phyloP scores from a whole-genome alignment of 2,888 invertebrate species.

The Eristalis pertinax region DNA sequence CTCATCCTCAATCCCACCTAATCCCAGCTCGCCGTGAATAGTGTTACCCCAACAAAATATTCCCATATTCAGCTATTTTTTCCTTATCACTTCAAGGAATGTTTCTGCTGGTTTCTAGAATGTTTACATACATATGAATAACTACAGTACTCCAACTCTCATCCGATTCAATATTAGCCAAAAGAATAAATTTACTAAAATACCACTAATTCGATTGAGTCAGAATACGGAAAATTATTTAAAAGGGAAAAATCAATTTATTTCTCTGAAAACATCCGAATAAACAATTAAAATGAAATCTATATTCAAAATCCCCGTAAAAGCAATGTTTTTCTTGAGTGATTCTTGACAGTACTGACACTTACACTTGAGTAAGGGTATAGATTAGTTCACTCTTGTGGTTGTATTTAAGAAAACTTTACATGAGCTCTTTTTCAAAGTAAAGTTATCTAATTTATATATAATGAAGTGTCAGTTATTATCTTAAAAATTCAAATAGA shows the following conservation, averaged over 20 bases:
- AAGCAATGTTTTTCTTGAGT: constrained; percentile 6
- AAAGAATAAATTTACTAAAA: neutral
- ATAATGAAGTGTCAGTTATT: too few relatives aligned
- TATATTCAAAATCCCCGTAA: neutral
- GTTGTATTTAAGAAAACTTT: too few relatives aligned
- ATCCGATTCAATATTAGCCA: neutral
- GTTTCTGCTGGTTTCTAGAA: constrained; percentile 53
- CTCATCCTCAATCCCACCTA: constrained; percentile 90
- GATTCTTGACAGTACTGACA: constrained; percentile 17
- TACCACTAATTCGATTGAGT: constrained; percentile 17
- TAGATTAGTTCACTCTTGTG: too few relatives aligned
- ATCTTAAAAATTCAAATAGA: too few relatives aligned
- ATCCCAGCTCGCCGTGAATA: constrained; percentile 88
- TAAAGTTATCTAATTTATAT: too few relatives aligned
- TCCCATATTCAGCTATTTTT: constrained; percentile 74
- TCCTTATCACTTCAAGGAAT: neutral
- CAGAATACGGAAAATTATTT: neutral
- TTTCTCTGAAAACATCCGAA: neutral
- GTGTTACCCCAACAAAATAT: constrained; percentile 91
- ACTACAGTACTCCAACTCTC: neutral
- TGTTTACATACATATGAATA: constrained; percentile 46
- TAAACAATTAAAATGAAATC: constrained; percentile 32
- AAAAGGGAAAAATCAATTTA: constrained; percentile 23
- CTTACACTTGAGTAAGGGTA: neutral
- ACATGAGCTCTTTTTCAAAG: too few relatives aligned